Evolutionary conservation across 2,797 vertebrate genomes (phyloP), one percentile per base, ranked within the genome.

Genomic region (Pristis pectinata): DNA sequence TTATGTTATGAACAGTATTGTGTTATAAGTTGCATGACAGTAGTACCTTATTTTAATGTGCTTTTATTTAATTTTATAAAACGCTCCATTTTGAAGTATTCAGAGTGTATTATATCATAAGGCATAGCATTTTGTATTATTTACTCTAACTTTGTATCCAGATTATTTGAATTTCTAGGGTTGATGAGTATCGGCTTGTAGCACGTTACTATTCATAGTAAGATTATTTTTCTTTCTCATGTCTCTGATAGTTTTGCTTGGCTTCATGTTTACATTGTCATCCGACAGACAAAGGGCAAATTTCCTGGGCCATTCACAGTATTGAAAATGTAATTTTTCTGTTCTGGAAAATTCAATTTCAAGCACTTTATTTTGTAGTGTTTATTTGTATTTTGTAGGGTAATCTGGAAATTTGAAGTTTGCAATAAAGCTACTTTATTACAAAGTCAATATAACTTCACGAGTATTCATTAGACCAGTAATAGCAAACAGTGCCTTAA

Each of bases 121-220:
- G 70, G 34, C 74, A 74, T 30, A 74, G 92, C 44, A 41, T 94
- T 74, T 94, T 94, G 44, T 94, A 74, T 94, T 94, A 94, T 94
- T 94, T 94, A 70, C 92, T 53, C 53, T 94, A 70, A 74, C n/a
- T n/a, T 94, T 96, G 95, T 95, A 72, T 96, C 95, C 96, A 96
- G 95, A 95, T 95, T 95, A 95, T 95, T 95, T 94, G 56, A 95
- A 95, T 94, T 77, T 96, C 95, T 95, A 97, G 97, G 97, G 97
- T 97, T 97, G 96, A 96, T 96, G 95, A 95, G 96, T 97, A 97
- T 97, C 97, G 95, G 96, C 96, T 96, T 96, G 97, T 97, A 98
- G 97, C 97, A 97, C 96, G 96, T 97, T 97, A 97, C 97, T 97
- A 97, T 97, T 97, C 97, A 97, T 97, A 97, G 97, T 96, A 97